Conservation (phyloP, 2,888 invertebrate genomes). For the Trissolcus brochymenae region DNA sequence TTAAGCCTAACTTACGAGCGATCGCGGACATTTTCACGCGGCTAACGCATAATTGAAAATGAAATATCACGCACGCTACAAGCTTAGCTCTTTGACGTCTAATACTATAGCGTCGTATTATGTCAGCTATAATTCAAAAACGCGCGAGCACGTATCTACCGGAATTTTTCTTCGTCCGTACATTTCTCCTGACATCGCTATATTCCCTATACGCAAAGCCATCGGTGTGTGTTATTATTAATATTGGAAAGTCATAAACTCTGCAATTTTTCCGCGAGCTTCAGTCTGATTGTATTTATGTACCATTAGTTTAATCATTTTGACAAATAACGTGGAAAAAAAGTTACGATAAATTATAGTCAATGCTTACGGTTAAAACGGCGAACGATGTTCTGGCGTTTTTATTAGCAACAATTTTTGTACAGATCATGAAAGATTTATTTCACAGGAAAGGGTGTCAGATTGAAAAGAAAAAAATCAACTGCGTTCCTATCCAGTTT, state of each 20-base stretch:
- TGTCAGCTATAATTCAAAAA: slow-evolving; percentile 59
- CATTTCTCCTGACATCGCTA: slow-evolving; percentile 44
- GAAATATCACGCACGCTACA: slow-evolving; percentile 51
- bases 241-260: slow-evolving; percentile 54
- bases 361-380: too few species aligned
- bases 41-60: slow-evolving; percentile 57
- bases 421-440: not conserved
- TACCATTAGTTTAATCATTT: slow-evolving; percentile 29
- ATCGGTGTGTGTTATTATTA: slow-evolving; percentile 47
- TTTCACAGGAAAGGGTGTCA: not conserved
- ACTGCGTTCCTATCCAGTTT: not conserved
- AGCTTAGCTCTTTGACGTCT: slow-evolving; percentile 53
- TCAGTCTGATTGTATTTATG: slow-evolving; percentile 31
- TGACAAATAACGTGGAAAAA: slow-evolving; percentile 41
- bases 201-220: slow-evolving; percentile 34
- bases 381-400: not conserved
- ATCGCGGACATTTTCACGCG: slow-evolving; percentile 52
- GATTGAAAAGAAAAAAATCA: too few species aligned
- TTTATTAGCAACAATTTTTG: not conserved
- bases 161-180: slow-evolving; percentile 35
- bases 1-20: slow-evolving; percentile 51
- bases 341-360: slow-evolving; percentile 23
- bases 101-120: slow-evolving; percentile 57
- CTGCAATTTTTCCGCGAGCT: slow-evolving; percentile 11
- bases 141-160: slow-evolving; percentile 34